Percentiles rank a stretch among this genome's conserved stretches.
Conservation (phyloP, 2,113 vertebrate genomes). For the Entelurus aequoreus region DNA sequence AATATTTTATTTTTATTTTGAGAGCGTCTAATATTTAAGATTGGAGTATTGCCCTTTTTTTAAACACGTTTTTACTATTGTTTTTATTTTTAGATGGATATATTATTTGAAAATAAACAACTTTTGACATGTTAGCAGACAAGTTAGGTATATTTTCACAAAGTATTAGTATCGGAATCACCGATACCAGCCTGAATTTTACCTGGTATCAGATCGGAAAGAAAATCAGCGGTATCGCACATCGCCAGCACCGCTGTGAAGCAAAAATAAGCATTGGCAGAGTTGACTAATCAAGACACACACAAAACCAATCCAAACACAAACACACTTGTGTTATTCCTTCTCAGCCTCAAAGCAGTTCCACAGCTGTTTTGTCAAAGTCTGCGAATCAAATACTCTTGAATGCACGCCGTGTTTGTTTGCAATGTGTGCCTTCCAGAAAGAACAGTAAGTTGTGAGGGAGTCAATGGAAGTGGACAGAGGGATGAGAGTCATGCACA, state of each 20-base stretch:
- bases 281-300: conserved; percentile 3
- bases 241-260: not conserved
- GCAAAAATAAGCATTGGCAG: not conserved
- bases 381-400: conserved; percentile 36
- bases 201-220: no score
- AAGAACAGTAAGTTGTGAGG: conserved; percentile 36
- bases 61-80: no score
- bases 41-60: no score
- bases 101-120: no score
- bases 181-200: no score
- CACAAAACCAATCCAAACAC: conserved; percentile 5
- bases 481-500: conserved; percentile 54
- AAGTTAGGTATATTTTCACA: no score
- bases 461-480: conserved; percentile 28
- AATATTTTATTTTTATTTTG: no score
- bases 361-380: conserved; percentile 26
- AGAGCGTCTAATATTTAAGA: no score
- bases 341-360: conserved; percentile 30
- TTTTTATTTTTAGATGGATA: no score
- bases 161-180: no score
- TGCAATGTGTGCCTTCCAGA: conserved; percentile 34
- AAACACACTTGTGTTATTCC: conserved; percentile 15
- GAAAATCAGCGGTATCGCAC: no score
- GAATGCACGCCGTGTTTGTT: conserved; percentile 41
- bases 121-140: no score